Evolutionary conservation across 1,140 invertebrate genomes (phyloP), one percentile per base, ranked within the genome.

Genomic region (Hylyphantes graminicola): DNA sequence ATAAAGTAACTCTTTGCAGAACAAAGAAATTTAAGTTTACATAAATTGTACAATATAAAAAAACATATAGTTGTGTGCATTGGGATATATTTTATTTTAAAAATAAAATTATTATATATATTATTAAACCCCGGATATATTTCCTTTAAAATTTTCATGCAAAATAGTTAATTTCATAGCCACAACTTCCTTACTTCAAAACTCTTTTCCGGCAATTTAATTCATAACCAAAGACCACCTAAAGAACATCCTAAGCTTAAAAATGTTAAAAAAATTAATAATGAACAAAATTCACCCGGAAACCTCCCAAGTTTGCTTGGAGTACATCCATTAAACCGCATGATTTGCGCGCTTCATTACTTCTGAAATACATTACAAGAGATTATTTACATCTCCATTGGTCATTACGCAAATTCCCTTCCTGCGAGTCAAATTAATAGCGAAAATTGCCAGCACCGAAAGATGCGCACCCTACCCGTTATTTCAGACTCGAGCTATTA

Each of bases 351-450:
- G 57, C 21, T 76, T 76, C 74, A 76, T 76, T 76, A 76, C 74
- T 50, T 48, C 13, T 9, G 57, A 63, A 76, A 63, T 76, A 63
- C 74, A 76, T 76, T 76, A 76, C 57, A 76, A 63, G 74, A 48
- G 74, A 61, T 76, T 76, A 76, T 76, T 76, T 63, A 76, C 74
- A 63, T 48, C 74, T 76, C 74, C 59, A 61, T 64, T 63, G 74
- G 74, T 63, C 74, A 63, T 76, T 76, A 76, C 57, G 57, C 74
- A 61, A 48, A 76, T 61, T 76, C 19, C 74, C 54, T 55, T 55
- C 11, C 7, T 13, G 9, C 35, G 13, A 76, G 74, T 76, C 74
- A 76, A 76, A 35, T 63, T 76, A 76, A 64, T 76, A 51, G 55
- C 21, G 59, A 76, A 76, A 63, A 76, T 63, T 76, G 74, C 57